Evolutionary conservation across 2,113 vertebrate genomes (phyloP), one percentile per base, ranked within the genome.

Genomic region (Eulemur macaco): DNA sequence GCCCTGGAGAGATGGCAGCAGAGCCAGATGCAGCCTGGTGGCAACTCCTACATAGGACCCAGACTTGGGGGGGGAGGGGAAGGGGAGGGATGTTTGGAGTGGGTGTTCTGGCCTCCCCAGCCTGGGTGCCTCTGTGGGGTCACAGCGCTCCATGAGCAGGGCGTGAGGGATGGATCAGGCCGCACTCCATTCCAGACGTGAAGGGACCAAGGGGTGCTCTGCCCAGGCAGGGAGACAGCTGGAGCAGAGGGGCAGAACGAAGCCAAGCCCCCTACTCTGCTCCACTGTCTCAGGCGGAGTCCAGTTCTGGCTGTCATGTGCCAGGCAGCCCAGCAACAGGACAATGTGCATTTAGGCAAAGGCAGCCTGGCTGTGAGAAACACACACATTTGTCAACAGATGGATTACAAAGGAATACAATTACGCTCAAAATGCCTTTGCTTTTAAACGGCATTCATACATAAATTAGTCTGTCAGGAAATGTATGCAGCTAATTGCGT

Each of bases 381-480:
- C 95, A 97, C 89, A 97, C 95, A 98, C 96, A 97, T 98, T 98
- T 98, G 96, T 98, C 98, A 98, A 98, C 97, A 98, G 98, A 98
- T 98, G 97, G 98, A 98, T 98, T 98, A 97, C 97, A 98, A 98
- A 96, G 94, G 97, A 97, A 96, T 68, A 92, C 97, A 97, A 98
- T 98, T 98, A 98, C 98, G 98, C 96, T 96, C 96, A 98, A 98
- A 98, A 97, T 96, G 97, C 94, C 86, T 98, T 97, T 98, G 98
- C 97, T 98, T 98, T 98, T 98, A 68, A 92, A 98, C 98, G 98
- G 94, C 95, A 95, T 97, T 97, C 98, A 96, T 96, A 97, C 96
- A 98, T 98, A 98, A 98, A 98, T 99, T 98, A 98, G 96, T 97
- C 97, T 98, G 98, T 98, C 98, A 98, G 98, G 96, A 98, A 98